Evolutionary conservation across 1,140 invertebrate species (phyloP), one percentile per base, ranked within the genome.

Genomic region (Eufriesea mexicana): DNA sequence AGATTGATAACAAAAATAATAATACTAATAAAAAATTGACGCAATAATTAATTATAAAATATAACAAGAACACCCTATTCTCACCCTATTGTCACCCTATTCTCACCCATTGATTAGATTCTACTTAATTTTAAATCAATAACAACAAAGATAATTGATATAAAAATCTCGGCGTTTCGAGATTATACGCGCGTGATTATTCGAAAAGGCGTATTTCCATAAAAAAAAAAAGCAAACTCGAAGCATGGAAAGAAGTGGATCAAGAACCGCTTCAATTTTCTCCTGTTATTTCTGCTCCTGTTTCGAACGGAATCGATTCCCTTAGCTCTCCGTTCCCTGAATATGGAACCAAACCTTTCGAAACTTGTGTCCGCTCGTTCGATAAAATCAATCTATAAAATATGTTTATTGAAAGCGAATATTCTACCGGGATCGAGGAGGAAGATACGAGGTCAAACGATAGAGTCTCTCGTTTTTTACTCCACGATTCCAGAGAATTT

Each of bases 371-470:
- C 45, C 20, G 12, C n/a, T n/a, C 64, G 20, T 74, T 14, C 35
- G 54, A 59, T 74, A 74, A 45, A 74, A 74, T 74, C 49, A 59
- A n/a, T 45, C 42, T 59, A n/a, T n/a, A 59, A 59, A 42, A 49
- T 68, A 68, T 47, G 66, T 68, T 68, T 68, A 68, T 68, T 10
- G 61, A 51, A 66, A 47, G 1, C 70, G 51, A 72, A 72, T 14
- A 16, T 55, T 42, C 2, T 7, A 10, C 0, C 16, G 0, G 59
- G n/a, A 64, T 25, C 2, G 10, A 54, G 14, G 12, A 68, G 25
- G 42, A 59, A 42, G 20, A 51, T 28, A 28, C 10, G 2, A 23
- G 20, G 23, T 23, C 12, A 54, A 42, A 45, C 16, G 35, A 64
- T 7, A 25, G 18, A 49, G 14, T 12, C 20, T 45, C 10, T 20